phyloP scores from a whole-genome alignment of 1,140 invertebrate genomes.

The Lanistes nyassanus region DNA sequence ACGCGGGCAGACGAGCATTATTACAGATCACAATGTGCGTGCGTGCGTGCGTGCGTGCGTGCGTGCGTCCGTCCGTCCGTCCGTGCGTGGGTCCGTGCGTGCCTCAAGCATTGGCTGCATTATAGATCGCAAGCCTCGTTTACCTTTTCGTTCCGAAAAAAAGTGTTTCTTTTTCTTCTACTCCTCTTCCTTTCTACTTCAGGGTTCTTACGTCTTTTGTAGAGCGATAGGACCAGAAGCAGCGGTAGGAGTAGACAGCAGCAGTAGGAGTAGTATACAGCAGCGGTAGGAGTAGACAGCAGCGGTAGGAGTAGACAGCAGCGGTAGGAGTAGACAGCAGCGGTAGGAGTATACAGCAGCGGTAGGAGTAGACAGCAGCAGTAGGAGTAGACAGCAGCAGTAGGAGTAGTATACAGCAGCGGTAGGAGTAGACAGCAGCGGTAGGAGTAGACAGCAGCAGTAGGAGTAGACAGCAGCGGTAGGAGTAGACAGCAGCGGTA shows the following conservation, averaged over 20 bases:
- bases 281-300: not conserved
- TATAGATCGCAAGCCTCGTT: not conserved
- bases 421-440: too few species aligned
- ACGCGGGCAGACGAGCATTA: too few species aligned
- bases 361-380: not conserved
- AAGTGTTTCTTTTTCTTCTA: not conserved
- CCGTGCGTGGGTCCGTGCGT: not conserved
- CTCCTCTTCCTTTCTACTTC: not conserved
- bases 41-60: not conserved
- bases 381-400: too few species aligned
- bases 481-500: too few species aligned
- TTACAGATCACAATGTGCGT: not conserved
- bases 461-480: too few species aligned
- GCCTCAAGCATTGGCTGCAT: not conserved
- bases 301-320: not conserved
- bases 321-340: too few species aligned
- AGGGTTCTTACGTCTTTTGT: not conserved
- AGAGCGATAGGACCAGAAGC: not conserved
- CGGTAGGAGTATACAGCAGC: not conserved
- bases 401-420: too few species aligned
- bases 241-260: not conserved
- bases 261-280: not conserved
- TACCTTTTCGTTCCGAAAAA: not conserved
- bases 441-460: too few species aligned
- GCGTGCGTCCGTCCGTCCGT: not conserved